These are phyloP conservation scores for Oncorhynchus gorbuscha DNA, from an alignment of 2,113 vertebrate genomes.

Conservation along the genomic window DNA sequence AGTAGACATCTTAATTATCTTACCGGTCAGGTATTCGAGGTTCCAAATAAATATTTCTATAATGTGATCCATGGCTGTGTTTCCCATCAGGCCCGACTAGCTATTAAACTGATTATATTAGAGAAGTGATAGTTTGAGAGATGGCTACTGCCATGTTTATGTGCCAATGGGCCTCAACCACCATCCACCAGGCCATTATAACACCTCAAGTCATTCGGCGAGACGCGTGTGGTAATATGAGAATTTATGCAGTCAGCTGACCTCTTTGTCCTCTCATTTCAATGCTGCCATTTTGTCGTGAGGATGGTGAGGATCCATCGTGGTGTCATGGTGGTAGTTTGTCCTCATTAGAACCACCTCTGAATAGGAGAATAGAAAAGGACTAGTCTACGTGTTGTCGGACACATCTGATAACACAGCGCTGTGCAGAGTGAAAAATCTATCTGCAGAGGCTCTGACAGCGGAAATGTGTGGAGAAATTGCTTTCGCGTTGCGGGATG, in stretches of 20 bases:
- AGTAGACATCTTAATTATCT: constrained; percentile 45
- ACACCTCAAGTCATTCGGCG: constrained; percentile 72
- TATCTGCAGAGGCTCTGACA: constrained; percentile 76
- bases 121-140: constrained; percentile 62
- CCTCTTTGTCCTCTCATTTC: constrained; percentile 74
- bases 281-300: constrained; percentile 72
- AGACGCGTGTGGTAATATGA: constrained; percentile 82
- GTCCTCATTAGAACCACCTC: constrained; percentile 89
- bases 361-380: constrained; percentile 80
- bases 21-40: constrained; percentile 50
- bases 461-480: constrained; percentile 72
- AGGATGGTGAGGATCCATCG: constrained; percentile 79
- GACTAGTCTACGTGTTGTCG: constrained; percentile 26
- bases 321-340: constrained; percentile 82
- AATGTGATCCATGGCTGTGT: constrained; percentile 55
- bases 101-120: constrained; percentile 74
- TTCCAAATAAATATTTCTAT: constrained; percentile 56
- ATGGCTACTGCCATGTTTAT: constrained; percentile 69
- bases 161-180: constrained; percentile 72
- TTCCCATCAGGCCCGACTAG: constrained; percentile 50
- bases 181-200: constrained; percentile 70
- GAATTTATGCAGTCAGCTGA: constrained; percentile 79
- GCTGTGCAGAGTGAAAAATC: constrained; percentile 60
- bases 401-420: too few relatives aligned
- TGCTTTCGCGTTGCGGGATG: constrained; percentile 38